Percentiles rank a stretch among this genome's conserved stretches.
Evolutionary conservation across 2,113 vertebrate species (phyloP).

Genomic region (Antechinus stuartii): DNA sequence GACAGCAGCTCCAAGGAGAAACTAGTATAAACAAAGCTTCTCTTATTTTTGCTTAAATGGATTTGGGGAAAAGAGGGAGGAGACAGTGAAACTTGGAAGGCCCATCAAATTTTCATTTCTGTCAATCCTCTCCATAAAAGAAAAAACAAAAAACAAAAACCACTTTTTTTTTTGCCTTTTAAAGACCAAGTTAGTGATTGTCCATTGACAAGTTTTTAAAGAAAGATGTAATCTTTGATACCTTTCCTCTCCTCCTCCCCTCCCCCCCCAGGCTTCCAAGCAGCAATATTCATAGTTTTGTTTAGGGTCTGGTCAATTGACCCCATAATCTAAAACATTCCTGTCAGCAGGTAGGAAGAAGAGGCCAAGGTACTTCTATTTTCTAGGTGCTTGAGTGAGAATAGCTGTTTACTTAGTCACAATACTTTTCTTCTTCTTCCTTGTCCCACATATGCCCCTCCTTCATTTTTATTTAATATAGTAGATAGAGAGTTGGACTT

Average conservation of each 20-base stretch:
- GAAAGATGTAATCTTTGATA: not conserved
- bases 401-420: not conserved
- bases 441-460: not conserved
- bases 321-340: not conserved
- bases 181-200: not conserved
- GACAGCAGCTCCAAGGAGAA: not conserved
- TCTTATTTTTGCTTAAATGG: not conserved
- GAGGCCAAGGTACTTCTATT: not conserved
- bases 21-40: fast-evolving
- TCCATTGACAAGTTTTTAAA: not conserved
- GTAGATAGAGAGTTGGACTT: not conserved
- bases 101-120: not conserved
- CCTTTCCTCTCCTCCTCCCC: too few species aligned
- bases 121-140: not conserved
- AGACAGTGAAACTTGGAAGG: not conserved
- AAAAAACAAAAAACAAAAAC: not conserved
- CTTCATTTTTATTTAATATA: not conserved
- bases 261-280: not conserved
- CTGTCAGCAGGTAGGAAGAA: not conserved
- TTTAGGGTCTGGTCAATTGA: not conserved
- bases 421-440: not conserved
- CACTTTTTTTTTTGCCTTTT: not conserved
- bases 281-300: not conserved
- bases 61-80: not conserved
- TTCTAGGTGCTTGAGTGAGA: not conserved